A percentile compares a stretch with the other conserved stretches of the same genome.
These are phyloP conservation scores for Pygocentrus nattereri DNA, from an alignment of 2,797 vertebrate genomes.

Conservation along the genomic window DNA sequence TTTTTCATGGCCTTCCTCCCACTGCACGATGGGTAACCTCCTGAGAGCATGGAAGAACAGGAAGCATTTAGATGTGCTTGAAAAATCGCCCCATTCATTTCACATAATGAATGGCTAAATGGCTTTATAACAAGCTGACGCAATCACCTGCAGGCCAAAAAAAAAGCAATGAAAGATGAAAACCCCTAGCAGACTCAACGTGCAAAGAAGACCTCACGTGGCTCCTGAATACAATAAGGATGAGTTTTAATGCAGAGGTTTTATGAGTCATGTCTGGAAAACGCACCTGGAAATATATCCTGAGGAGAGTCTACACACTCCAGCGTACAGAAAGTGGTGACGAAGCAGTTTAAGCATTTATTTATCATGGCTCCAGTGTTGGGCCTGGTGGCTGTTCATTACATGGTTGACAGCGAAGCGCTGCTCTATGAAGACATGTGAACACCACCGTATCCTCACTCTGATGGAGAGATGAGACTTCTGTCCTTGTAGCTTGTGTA, in stretches of 20 bases:
- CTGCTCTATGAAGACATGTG: background rate
- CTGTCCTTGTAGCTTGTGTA: too few species aligned
- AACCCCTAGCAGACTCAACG: background rate
- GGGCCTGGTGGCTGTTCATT: conserved; percentile 72
- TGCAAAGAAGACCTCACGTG: conserved; percentile 45
- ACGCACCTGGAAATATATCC: conserved; percentile 60
- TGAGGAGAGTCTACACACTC: conserved; percentile 68
- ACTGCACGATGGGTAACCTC: background rate
- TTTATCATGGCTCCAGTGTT: conserved; percentile 71
- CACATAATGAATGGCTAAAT: background rate
- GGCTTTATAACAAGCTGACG: background rate
- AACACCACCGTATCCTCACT: background rate
- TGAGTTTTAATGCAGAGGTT: conserved; percentile 63
- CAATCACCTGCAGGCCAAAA: background rate
- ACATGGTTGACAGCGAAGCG: conserved; percentile 65
- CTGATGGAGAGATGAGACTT: too few species aligned
- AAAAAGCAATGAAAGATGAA: background rate
- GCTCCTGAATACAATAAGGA: conserved; percentile 32
- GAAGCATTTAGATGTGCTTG: background rate
- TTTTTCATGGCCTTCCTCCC: too few species aligned
- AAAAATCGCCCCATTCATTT: background rate
- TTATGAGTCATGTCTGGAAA: conserved; percentile 73
- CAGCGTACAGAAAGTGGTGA: conserved; percentile 69
- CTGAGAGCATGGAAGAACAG: background rate
- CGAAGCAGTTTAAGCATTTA: conserved; percentile 79